Evolutionary conservation across 1,140 invertebrate species (phyloP).

Genomic region (Panagrolaimus sp.): DNA sequence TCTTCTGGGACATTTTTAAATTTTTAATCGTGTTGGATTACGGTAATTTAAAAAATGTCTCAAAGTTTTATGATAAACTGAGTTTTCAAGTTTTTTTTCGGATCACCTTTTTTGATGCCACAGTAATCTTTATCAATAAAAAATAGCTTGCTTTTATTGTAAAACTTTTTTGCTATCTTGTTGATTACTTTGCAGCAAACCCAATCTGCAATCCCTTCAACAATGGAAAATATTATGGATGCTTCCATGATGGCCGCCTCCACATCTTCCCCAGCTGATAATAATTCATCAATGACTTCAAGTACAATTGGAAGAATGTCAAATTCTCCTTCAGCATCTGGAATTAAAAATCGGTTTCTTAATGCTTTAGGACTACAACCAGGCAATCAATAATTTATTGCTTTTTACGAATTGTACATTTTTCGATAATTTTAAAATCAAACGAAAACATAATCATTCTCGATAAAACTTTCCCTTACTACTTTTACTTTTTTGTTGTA

Average conservation of each 20-base stretch:
- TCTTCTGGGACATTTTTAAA: no score
- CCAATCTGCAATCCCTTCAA: not conserved
- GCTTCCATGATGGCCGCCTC: not conserved
- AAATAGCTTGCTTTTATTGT: not conserved
- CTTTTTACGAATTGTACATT: not conserved
- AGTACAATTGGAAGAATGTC: not conserved
- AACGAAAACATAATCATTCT: no score
- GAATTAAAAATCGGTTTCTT: not conserved
- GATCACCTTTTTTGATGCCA: not conserved
- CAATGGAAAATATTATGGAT: not conserved
- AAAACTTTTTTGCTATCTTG: slow-evolving; percentile 2
- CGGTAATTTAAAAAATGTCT: not conserved
- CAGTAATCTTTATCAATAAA: not conserved
- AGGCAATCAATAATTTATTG: slow-evolving; percentile 1
- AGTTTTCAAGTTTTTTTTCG: not conserved
- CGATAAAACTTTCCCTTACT: no score
- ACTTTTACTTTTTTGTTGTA: no score
- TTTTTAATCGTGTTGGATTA: no score
- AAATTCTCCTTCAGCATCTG: not conserved
- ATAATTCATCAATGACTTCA: not conserved
- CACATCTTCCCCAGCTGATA: no score
- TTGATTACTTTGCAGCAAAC: not conserved
- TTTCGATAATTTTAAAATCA: no score
- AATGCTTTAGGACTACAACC: slow-evolving; percentile 4
- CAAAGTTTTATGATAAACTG: not conserved